Conservation (phyloP, 1,140 invertebrate genomes). For the Anoplolepis gracilipes region DNA sequence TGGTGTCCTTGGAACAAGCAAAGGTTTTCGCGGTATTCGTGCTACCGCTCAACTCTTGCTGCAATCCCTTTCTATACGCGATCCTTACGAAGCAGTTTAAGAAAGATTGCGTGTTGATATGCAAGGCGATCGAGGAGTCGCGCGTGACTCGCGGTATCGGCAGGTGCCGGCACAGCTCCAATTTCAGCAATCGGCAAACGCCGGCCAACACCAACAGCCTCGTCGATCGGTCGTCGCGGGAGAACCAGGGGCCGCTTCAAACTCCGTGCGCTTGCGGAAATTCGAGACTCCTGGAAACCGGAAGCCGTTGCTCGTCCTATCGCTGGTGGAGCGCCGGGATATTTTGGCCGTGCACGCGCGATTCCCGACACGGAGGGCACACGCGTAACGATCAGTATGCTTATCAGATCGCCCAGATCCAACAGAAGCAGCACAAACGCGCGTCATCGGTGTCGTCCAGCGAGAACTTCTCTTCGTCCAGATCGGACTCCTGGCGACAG, state of each 20-base stretch:
- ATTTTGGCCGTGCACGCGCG: slow-evolving; percentile 78
- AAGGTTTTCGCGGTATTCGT: slow-evolving; percentile 99
- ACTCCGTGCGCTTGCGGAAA: slow-evolving; percentile 89
- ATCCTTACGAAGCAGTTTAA: slow-evolving; percentile 99
- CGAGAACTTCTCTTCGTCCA: slow-evolving; percentile 95
- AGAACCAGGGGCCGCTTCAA: slow-evolving; percentile 84
- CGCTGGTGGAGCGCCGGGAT: slow-evolving; percentile 79
- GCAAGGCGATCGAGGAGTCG: slow-evolving; percentile 97
- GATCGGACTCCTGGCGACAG: slow-evolving; percentile 93
- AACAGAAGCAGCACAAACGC: slow-evolving; percentile 91
- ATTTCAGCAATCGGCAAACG: slow-evolving; percentile 95
- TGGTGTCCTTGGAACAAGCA: slow-evolving; percentile 97
- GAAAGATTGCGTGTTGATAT: slow-evolving; percentile 98
- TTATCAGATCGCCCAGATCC: slow-evolving; percentile 93
- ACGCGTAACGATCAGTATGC: slow-evolving; percentile 90
- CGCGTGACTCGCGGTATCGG: slow-evolving; percentile 95
- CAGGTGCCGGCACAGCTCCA: slow-evolving; percentile 93
- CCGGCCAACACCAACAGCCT: slow-evolving; percentile 95
- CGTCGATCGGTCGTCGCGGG: slow-evolving; percentile 91
- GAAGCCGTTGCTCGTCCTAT: slow-evolving; percentile 61
- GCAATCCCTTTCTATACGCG: slow-evolving; percentile 98
- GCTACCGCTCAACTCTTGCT: slow-evolving; percentile 97
- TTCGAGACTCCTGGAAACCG: slow-evolving; percentile 87
- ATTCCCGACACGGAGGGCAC: slow-evolving; percentile 78
- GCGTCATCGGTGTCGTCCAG: slow-evolving; percentile 94